Evolutionary conservation across 2,113 vertebrate genomes (phyloP).

Genomic region (Lasiurus borealis): DNA sequence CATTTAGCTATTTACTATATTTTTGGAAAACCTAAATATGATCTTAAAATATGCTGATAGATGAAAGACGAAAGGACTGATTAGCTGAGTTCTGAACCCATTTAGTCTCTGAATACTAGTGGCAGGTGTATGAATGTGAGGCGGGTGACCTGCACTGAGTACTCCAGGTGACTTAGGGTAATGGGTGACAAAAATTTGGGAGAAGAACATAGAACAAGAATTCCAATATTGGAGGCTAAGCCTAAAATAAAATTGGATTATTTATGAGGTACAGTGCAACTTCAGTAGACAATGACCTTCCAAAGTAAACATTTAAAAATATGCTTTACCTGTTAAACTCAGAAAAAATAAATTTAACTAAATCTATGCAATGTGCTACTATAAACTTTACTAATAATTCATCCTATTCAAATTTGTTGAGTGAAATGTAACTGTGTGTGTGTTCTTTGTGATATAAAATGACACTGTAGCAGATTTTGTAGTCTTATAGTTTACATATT

Average conservation of each 20-base stretch:
- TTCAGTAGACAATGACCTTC: neutral
- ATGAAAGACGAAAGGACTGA: neutral
- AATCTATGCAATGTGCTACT: neutral
- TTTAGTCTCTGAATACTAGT: neutral
- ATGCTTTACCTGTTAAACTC: neutral
- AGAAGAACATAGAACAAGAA: neutral
- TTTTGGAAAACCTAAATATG: slow-evolving; percentile 8
- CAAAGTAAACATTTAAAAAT: neutral
- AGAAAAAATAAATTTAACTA: neutral
- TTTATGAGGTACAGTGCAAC: neutral
- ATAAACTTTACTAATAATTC: neutral
- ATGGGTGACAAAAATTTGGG: neutral
- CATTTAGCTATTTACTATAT: neutral
- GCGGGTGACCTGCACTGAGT: too few species aligned
- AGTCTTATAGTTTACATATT: neutral
- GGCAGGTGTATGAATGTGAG: neutral
- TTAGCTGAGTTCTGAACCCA: neutral
- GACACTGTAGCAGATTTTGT: neutral
- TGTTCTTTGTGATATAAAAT: neutral
- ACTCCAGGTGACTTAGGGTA: too few species aligned
- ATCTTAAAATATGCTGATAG: neutral
- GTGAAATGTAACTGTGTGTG: neutral
- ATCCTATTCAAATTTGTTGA: neutral
- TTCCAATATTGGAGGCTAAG: neutral
- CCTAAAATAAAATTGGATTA: neutral